Evolutionary conservation across 2,888 invertebrate species (phyloP), one percentile per base, ranked within the genome.

Genomic region (Entomobrya multifasciata): DNA sequence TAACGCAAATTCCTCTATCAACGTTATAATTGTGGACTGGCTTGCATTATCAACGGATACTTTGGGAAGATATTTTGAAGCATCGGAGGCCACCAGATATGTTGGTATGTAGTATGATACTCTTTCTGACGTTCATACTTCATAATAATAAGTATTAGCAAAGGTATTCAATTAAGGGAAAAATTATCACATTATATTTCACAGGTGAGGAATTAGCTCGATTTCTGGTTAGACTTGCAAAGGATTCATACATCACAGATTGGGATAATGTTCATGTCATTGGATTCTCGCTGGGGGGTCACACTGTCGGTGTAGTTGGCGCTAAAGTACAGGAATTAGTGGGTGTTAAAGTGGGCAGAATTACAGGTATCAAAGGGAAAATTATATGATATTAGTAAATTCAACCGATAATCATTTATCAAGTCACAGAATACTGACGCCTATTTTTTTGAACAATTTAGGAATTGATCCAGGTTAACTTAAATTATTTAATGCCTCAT

Each of bases 251-350:
- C 15, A n/a, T 70, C 5, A 49, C 36, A 3, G 25, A 57, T n/a
- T 67, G 52, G 80, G 79, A 65, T 17, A 52, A 20, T 6, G 72
- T 81, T 57, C 81, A 81, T 17, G 20, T 72, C 0, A 81, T 81
- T 15, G 81, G 81, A 0, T 72, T 57, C 41, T 72, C 55, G 20
- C 13, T 72, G 0, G 81, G 81, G 0, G 57, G 17, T 13, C 81
- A 81, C 15, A 44, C 44, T 0, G 70, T 36, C 10, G 81, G 81
- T 0, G 65, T 79, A n/a, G 65, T 25, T 11, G 79, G 79, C 6
- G 6, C 11, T 6, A 17, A 57, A 41, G 41, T 77, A 1, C 77
- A 77, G 41, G 25, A 57, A 20, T 41, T 60, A 6, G 62, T 6
- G 6, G 49, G 65, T 0, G 17, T 27, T 5, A 62, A 25, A 62